These are phyloP conservation scores for Lycodopsis pacificus DNA, from an alignment of 2,797 vertebrate genomes.

Conservation along the genomic window DNA sequence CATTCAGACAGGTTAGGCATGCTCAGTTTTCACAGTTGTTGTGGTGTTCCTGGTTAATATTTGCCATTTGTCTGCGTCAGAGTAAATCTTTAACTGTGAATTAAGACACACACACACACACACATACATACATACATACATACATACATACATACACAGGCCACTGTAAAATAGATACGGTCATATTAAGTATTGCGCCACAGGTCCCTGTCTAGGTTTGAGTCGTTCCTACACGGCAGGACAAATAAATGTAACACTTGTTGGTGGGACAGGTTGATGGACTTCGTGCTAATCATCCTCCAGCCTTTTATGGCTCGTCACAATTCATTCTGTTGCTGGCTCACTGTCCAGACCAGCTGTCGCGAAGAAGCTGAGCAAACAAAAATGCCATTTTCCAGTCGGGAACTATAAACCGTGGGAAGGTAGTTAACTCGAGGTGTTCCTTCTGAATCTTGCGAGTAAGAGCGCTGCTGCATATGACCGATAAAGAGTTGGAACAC, in stretches of 20 bases:
- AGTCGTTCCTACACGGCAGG: not conserved
- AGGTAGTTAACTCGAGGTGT: not conserved
- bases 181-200: not conserved
- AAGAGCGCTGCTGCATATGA: not conserved
- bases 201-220: no score
- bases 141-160: no score
- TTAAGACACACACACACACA: no score
- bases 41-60: conserved; percentile 1
- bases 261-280: not conserved
- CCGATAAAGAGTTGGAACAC: not conserved
- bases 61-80: not conserved
- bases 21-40: conserved; percentile 16
- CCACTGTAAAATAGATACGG: no score
- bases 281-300: not conserved
- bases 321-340: not conserved
- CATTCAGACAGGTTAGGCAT: conserved; percentile 1
- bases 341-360: not conserved
- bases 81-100: conserved; percentile 10
- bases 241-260: not conserved
- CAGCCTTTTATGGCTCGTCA: conserved; percentile 16
- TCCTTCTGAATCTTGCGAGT: not conserved
- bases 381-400: not conserved
- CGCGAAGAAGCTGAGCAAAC: not conserved
- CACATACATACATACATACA: no score
- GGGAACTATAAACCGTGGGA: not conserved